Evolutionary conservation across 2,113 vertebrate genomes (phyloP).

Genomic region (Centropus bengalensis): DNA sequence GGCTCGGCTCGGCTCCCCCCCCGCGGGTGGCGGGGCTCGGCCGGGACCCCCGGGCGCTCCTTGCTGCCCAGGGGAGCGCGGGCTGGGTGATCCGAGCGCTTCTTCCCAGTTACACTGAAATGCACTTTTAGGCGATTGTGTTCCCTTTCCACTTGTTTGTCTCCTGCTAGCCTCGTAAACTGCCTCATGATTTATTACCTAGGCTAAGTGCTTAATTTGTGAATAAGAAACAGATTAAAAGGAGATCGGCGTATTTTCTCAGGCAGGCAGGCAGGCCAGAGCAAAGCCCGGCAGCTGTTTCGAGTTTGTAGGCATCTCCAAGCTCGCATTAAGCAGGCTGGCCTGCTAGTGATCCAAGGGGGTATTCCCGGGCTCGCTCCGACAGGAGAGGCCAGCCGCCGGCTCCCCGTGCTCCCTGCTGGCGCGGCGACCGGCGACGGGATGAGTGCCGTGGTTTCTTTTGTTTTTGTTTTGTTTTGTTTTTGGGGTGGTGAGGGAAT

Average conservation of each 20-base stretch:
- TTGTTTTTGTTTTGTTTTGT: too few relatives aligned
- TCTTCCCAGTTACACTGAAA: background rate
- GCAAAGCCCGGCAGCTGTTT: slow-evolving; percentile 81
- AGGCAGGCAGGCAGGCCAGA: slow-evolving; percentile 77
- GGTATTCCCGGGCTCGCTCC: slow-evolving; percentile 2
- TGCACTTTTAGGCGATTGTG: slow-evolving; percentile 65
- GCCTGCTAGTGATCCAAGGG: slow-evolving; percentile 52
- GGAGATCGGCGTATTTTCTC: slow-evolving; percentile 80
- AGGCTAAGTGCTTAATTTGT: slow-evolving; percentile 85
- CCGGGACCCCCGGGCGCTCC: background rate
- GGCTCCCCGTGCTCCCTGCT: background rate
- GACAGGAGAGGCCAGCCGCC: too few relatives aligned
- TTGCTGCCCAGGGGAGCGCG: background rate
- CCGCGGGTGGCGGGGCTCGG: background rate
- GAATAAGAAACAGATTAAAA: slow-evolving; percentile 87
- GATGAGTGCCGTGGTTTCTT: background rate
- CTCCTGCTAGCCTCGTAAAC: slow-evolving; percentile 80
- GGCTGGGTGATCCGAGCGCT: background rate
- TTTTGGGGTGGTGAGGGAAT: background rate
- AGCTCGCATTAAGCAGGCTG: slow-evolving; percentile 68
- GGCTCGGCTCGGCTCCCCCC: too few relatives aligned
- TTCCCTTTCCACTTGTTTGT: slow-evolving; percentile 79
- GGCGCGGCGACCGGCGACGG: background rate
- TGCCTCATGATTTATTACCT: slow-evolving; percentile 83
- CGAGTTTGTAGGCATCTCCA: slow-evolving; percentile 81